Base-by-base conservation (phyloP, 1,140 invertebrate species). In the Homalodisca vitripennis region DNA sequence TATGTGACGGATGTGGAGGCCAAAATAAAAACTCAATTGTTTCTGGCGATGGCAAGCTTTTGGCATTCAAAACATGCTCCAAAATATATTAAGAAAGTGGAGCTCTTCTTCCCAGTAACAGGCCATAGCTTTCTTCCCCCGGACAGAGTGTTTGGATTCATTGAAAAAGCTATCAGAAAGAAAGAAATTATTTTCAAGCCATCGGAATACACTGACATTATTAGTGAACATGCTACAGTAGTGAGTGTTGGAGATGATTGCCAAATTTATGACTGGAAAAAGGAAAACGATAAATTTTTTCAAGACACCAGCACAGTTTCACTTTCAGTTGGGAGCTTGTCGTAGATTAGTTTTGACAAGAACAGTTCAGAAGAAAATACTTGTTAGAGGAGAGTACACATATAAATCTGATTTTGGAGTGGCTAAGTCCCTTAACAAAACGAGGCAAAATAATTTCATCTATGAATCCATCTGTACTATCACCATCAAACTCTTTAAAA, bases 21-120 rank as follows among this genome's bases (percentile, higher is more conserved):
- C 76, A 77, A 70, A 78, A 79, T 67, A 79, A 79, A 73, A 79
- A 78, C 66, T 55, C 72, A n/a, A 73, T 75, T 48, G 57, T 77
- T n/a, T n/a, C 70, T 73, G 22, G 73, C 69, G 30, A 69, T 74
- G 76, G 32, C 73, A 3, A 53, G 34, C 10, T 72, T 73, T 57
- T 78, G 71, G 74, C 57, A 78, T 0, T 67, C 47, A 46, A 30
- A 41, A 51, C 51, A 74, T 63, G 73, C 75, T 20, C 70, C 75
- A 17, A 1, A 34, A 27, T 48, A 75, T 64, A 47, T 78, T 1
- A 66, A 74, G 46, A 29, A 53, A 65, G 31, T 78, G n/a, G 75
- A 72, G 55, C 24, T 74, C n/a, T 14, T 73, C 13, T 75, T 74
- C 67, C 74, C 75, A 32, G 70, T 77, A 22, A 51, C 63, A 41